phyloP scores from a whole-genome alignment of 2,888 invertebrate species.

The Conomelus anceps region DNA sequence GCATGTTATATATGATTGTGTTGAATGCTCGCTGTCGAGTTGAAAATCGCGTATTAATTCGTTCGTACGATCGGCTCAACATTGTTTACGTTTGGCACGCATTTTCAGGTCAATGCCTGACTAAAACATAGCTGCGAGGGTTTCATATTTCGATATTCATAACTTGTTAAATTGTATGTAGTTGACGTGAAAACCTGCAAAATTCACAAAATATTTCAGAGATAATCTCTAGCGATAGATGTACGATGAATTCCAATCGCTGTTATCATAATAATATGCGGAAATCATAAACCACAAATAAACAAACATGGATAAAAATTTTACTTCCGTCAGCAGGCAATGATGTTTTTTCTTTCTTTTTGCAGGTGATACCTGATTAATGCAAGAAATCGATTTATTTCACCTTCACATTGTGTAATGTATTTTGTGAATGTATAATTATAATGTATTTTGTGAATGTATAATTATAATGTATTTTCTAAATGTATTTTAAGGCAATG shows the following conservation, averaged over 20 bases:
- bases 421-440: too few species aligned
- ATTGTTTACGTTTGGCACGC: background rate
- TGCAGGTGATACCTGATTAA: too few species aligned
- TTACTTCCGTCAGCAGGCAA: too few species aligned
- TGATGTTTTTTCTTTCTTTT: too few species aligned
- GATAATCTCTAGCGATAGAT: background rate
- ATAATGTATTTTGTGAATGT: too few species aligned
- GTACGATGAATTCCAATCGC: background rate
- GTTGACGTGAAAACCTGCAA: background rate
- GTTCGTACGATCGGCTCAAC: background rate
- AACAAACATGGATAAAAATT: too few species aligned
- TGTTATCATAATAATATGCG: too few species aligned
- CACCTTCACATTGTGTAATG: too few species aligned
- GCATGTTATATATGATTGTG: background rate
- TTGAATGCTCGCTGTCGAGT: background rate
- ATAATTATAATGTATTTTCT: too few species aligned
- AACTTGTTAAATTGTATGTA: background rate
- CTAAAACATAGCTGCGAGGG: background rate
- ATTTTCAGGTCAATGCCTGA: background rate
- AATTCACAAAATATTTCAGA: background rate
- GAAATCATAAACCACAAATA: too few species aligned
- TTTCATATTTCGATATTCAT: background rate
- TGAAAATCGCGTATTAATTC: background rate
- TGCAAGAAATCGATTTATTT: too few species aligned
- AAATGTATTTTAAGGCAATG: too few species aligned